Evolutionary conservation across 1,140 invertebrate species (phyloP).

Genomic region (Formica selysi): DNA sequence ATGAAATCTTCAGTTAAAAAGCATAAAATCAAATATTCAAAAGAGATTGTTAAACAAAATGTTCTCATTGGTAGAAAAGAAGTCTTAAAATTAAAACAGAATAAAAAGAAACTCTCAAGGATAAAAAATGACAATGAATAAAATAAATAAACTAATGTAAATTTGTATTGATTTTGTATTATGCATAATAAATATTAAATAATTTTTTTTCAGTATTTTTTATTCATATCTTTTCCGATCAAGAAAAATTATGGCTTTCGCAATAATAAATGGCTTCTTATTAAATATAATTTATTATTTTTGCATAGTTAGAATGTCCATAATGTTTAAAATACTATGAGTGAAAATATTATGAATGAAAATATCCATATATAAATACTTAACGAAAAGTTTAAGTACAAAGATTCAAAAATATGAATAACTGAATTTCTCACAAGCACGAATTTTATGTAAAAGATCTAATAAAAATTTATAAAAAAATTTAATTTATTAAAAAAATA

Average conservation of each 20-base stretch:
- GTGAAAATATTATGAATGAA: conserved; percentile 13
- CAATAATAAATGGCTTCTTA: conserved; percentile 9
- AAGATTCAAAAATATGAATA: conserved; percentile 78
- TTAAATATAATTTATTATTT: conserved; percentile 23
- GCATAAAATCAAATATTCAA: conserved; percentile 41
- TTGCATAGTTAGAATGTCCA: conserved; percentile 72
- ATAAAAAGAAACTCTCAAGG: conserved; percentile 12
- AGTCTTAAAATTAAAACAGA: conserved; percentile 21
- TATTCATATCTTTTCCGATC: not conserved
- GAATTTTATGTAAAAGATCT: no score
- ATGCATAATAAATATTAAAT: conserved; percentile 24
- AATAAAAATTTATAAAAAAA: no score
- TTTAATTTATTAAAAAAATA: no score
- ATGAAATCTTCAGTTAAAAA: conserved; percentile 30
- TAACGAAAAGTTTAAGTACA: conserved; percentile 75
- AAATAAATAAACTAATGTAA: not conserved
- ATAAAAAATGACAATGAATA: not conserved
- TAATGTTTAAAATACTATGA: conserved; percentile 82
- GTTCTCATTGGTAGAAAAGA: not conserved
- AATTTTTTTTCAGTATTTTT: not conserved
- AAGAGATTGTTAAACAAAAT: conserved; percentile 28
- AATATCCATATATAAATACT: conserved; percentile 25
- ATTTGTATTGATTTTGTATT: not conserved
- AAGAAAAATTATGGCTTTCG: not conserved
- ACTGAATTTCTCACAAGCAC: not conserved